Conservation (phyloP, 2,113 vertebrate genomes). For the Pygoscelis adeliae region DNA sequence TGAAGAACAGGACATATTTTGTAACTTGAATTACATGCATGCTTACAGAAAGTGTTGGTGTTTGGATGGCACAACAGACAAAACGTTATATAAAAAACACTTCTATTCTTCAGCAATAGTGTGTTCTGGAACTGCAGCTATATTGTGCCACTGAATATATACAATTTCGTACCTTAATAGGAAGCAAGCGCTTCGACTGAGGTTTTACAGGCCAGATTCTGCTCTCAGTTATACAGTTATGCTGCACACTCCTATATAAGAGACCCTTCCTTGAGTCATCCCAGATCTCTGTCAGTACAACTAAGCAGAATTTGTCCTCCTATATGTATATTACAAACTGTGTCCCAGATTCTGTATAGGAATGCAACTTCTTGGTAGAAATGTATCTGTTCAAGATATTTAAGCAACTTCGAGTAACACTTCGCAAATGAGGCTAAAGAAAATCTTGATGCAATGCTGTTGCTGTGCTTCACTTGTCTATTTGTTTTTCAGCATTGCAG, state of each 20-base stretch:
- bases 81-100: not conserved
- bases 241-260: not conserved
- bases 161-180: not conserved
- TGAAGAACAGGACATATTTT: not conserved
- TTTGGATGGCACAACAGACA: not conserved
- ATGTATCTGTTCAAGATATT: not conserved
- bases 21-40: not conserved
- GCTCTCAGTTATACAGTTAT: not conserved
- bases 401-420: not conserved
- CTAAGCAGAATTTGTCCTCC: not conserved
- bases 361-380: not conserved
- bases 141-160: not conserved
- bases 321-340: not conserved
- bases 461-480: not conserved
- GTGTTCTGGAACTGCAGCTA: not conserved
- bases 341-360: not conserved
- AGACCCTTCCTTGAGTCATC: not conserved
- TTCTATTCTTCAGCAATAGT: not conserved
- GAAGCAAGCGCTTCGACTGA: not conserved
- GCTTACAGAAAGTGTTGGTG: not conserved
- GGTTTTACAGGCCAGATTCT: not conserved
- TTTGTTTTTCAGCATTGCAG: conserved; percentile 34
- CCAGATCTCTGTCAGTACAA: not conserved
- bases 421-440: not conserved
- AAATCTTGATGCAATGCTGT: not conserved